Evolutionary conservation across 2,113 vertebrate genomes (phyloP), one percentile per base, ranked within the genome.

Genomic region (Noturus placidus): DNA sequence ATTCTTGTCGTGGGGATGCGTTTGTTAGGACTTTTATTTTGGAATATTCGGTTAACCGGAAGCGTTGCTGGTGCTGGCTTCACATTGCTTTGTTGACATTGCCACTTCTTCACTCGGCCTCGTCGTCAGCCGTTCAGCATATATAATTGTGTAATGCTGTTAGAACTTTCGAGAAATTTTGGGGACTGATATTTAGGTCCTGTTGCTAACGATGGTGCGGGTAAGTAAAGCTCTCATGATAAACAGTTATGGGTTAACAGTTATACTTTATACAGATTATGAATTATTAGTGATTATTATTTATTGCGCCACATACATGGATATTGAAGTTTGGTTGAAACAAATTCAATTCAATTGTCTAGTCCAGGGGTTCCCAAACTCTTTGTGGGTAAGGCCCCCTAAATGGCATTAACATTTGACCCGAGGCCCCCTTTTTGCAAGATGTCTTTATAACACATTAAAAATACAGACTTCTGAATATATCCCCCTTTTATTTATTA

Each of bases 11-110:
- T 61, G 3, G 4, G 22, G 13, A 2, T 50, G 50, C 25, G 17
- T 33, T 82, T 22, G 22, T 63, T 25, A 14, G 42, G 27, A 84
- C 83, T 84, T 84, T 84, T 56, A 84, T 72, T 72, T 38, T 84
- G 67, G 19, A 54, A 54, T 33, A 17, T 4, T 4, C 1, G 0
- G 1, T 2, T 15, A 3, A 19, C 7, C 46, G 63, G 42, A 30
- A 22, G 15, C 22, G 11, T 52, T 35, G 46, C 46, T 27, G 7
- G 2, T 54, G 67, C n/a, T 56, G 30, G 65, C 14, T 83, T 67
- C 17, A 30, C 50, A 3, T 10, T 54, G 17, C 9, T 38, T 35
- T 84, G 50, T 84, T 84, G 83, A 25, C 30, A 38, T 56, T 8
- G 25, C 27, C n/a, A 11, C 1, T 52, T 54, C 17, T 69, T 27